Conservation (phyloP, 1,140 invertebrate species). For the Papilio aristodemus region DNA sequence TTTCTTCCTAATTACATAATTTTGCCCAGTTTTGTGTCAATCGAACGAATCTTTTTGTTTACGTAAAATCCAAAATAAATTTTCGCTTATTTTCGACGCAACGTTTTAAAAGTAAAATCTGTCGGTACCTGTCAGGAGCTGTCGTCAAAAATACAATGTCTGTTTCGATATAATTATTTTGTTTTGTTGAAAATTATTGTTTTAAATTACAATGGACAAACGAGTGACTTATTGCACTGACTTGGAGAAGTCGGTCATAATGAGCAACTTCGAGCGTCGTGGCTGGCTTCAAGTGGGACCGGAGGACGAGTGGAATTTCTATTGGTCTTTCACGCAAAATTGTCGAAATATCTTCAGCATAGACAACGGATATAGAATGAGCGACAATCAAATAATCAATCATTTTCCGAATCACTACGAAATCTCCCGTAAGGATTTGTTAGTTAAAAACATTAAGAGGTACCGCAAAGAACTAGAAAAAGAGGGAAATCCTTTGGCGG, state of each 20-base stretch:
- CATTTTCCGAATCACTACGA: conserved; percentile 98
- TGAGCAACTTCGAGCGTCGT: conserved; percentile 94
- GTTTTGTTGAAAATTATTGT: conserved; percentile 7
- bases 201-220: conserved; percentile 34
- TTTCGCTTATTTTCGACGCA: not conserved
- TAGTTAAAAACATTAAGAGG: conserved; percentile 97
- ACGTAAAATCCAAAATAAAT: not conserved
- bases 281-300: conserved; percentile 95
- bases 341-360: conserved; percentile 94
- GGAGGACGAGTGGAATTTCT: conserved; percentile 97
- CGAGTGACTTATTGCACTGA: conserved; percentile 91
- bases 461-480: conserved; percentile 95
- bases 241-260: conserved; percentile 95
- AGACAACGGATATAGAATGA: conserved; percentile 93
- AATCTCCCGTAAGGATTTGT: conserved; percentile 94
- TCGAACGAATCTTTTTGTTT: too few relatives aligned
- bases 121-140: conserved; percentile 14
- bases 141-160: conserved; percentile 14
- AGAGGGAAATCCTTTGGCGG: conserved; percentile 92
- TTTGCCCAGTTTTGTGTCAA: not conserved
- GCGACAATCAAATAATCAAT: conserved; percentile 94
- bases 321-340: conserved; percentile 95
- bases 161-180: conserved; percentile 4
- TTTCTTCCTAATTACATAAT: too few relatives aligned
- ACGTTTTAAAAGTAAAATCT: conserved; percentile 11